Evolutionary conservation across 2,797 vertebrate species (phyloP).

Genomic region (Anguilla megastoma): DNA sequence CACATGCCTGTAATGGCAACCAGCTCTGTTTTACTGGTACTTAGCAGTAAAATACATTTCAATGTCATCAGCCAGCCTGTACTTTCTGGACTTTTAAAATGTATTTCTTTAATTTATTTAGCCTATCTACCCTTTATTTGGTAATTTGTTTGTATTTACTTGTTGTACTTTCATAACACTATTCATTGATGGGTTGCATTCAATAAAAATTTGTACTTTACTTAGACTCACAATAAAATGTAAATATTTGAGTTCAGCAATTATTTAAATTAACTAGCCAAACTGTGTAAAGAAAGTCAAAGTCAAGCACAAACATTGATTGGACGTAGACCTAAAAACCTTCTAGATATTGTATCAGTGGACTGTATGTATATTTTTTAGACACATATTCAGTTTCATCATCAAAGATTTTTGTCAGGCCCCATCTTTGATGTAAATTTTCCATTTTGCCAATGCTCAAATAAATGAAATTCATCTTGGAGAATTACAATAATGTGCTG

Average conservation of each 20-base stretch:
- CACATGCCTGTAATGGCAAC: slow-evolving; percentile 74
- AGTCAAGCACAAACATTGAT: too few species aligned
- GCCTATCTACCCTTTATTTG: not conserved
- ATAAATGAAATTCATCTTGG: not conserved
- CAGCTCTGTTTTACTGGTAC: slow-evolving; percentile 55
- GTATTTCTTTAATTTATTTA: slow-evolving; percentile 48
- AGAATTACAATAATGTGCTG: not conserved
- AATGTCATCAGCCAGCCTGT: slow-evolving; percentile 41
- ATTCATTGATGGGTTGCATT: too few species aligned
- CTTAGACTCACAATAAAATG: too few species aligned
- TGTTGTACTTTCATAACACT: too few species aligned
- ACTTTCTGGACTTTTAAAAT: slow-evolving; percentile 43
- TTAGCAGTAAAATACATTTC: slow-evolving; percentile 56
- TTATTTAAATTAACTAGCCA: too few species aligned
- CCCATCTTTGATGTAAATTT: not conserved
- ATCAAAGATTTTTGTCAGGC: not conserved
- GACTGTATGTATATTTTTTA: too few species aligned
- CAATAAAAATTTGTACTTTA: too few species aligned
- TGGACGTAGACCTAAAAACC: too few species aligned
- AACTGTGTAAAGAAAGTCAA: too few species aligned
- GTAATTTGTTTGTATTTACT: not conserved
- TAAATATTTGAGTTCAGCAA: too few species aligned
- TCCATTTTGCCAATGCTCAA: not conserved
- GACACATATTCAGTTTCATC: too few species aligned
- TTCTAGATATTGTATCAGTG: too few species aligned